Conservation (phyloP, 2,888 invertebrate genomes). For the Emmelina monodactyla region DNA sequence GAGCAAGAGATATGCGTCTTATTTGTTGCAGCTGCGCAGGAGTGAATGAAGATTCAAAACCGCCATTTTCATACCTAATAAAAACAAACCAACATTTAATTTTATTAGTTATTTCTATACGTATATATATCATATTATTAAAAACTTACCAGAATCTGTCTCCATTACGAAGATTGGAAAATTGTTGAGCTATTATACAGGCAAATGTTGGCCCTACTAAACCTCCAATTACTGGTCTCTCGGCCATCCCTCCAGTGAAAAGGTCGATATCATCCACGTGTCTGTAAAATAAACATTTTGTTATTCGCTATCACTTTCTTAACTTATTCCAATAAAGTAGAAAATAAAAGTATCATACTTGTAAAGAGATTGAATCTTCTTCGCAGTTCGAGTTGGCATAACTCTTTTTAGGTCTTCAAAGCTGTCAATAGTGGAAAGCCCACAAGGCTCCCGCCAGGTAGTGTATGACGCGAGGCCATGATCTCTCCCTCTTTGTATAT, state of each 20-base stretch:
- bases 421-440: slow-evolving; percentile 68
- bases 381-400: slow-evolving; percentile 70
- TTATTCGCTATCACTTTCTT: neutral
- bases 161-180: slow-evolving; percentile 77
- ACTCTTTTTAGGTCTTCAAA: slow-evolving; percentile 77
- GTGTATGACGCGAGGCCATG: slow-evolving; percentile 86
- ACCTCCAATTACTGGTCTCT: slow-evolving; percentile 80
- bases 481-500: slow-evolving; percentile 85
- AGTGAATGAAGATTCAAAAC: slow-evolving; percentile 77
- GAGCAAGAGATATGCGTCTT: slow-evolving; percentile 73
- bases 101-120: no score
- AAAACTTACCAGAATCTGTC: slow-evolving; percentile 76
- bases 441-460: slow-evolving; percentile 81
- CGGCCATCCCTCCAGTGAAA: slow-evolving; percentile 84
- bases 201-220: slow-evolving; percentile 88
- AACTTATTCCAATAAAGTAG: neutral
- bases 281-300: slow-evolving; percentile 24
- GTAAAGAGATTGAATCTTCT: slow-evolving; percentile 69
- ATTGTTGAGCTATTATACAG: slow-evolving; percentile 88
- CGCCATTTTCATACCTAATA: slow-evolving; percentile 78
- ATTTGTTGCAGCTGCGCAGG: slow-evolving; percentile 79
- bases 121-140: no score
- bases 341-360: slow-evolving; percentile 27
- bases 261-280: slow-evolving; percentile 85
- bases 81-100: neutral